Percentiles rank a stretch among this genome's conserved stretches.
These are phyloP conservation scores for Patiria miniata DNA, from an alignment of 35 echinoderm and acorn worm genomes.

Conservation along the genomic window DNA sequence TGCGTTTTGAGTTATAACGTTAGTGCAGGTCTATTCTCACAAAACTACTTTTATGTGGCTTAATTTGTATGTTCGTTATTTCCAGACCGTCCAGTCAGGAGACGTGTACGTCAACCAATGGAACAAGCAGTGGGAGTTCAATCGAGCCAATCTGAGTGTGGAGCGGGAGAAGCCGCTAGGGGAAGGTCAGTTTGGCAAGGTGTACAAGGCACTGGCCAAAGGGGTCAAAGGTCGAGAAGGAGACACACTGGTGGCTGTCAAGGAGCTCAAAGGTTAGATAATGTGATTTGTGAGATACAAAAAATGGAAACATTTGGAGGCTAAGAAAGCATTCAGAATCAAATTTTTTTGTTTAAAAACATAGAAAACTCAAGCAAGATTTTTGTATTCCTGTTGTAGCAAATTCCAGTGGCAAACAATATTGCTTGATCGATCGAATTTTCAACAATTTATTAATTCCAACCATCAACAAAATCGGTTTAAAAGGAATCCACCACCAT, in stretches of 20 bases:
- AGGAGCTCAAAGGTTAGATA: conserved; percentile 18
- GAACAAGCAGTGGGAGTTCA: conserved; percentile 33
- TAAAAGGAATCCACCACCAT: too few species aligned
- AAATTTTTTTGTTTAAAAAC: too few species aligned
- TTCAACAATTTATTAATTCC: too few species aligned
- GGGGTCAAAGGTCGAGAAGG: not conserved
- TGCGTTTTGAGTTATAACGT: too few species aligned
- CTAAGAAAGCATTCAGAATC: too few species aligned
- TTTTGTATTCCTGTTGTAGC: too few species aligned
- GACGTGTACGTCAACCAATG: conserved; percentile 38
- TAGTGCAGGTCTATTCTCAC: not conserved
- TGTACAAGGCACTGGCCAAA: conserved; percentile 25
- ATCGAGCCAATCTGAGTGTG: not conserved
- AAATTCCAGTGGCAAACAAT: too few species aligned
- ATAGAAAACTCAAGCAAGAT: too few species aligned
- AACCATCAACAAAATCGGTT: too few species aligned
- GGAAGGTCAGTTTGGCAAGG: conserved; percentile 44
- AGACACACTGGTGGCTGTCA: conserved; percentile 10
- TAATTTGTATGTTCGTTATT: not conserved
- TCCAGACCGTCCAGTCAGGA: not conserved
- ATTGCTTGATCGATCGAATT: too few species aligned
- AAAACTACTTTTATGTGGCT: not conserved
- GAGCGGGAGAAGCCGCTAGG: not conserved
- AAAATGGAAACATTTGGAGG: too few species aligned
- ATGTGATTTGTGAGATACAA: not conserved